Evolutionary conservation across 2,797 vertebrate genomes (phyloP), one percentile per base, ranked within the genome.

Genomic region (Lacerta viridis): DNA sequence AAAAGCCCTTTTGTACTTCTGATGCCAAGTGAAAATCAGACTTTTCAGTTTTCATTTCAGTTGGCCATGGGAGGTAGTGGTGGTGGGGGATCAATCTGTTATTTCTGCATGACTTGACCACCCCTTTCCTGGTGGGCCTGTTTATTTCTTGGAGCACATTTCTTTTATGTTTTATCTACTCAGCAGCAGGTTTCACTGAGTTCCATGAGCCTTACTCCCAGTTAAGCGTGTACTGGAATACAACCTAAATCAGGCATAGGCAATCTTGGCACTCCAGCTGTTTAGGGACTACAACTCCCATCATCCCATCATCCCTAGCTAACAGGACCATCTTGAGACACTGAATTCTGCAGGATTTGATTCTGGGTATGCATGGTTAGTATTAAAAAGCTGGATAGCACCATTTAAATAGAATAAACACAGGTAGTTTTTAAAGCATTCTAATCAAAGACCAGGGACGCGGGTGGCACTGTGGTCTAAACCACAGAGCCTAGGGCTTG

Each of bases 71-170:
- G 39, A 64, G 80, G 5, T 11, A 59, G 11, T 59, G 55, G 55
- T 3, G 55, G 4, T 33, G 4, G 17, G 17, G 17, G 17, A 81
- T 79, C 77, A 79, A 17, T 33, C 33, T 39, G 23, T 81, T 39
- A 36, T 64, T 81, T 81, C 59, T 81, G 78, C 80, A 36, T 66
- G 59, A 15, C 23, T 41, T 81, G 80, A 64, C 59, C 78, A 59
- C 29, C 8, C 15, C 77, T 46, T 80, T 59, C 8, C 33, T 23
- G 18, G 50, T 23, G 18, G 17, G 50, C 20, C 78, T 61, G 23
- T 13, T 25, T 29, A 29, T 79, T 27, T 15, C 17, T 3, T 25
- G 15, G 13, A 50, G 55, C 55, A 59, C 55, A 59, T 59, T 59
- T 17, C 17, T 59, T 13, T 59, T 59, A 59, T 59, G 15, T 13